phyloP scores from a whole-genome alignment of 2,113 vertebrate genomes.

The Haliaeetus leucogaster region DNA sequence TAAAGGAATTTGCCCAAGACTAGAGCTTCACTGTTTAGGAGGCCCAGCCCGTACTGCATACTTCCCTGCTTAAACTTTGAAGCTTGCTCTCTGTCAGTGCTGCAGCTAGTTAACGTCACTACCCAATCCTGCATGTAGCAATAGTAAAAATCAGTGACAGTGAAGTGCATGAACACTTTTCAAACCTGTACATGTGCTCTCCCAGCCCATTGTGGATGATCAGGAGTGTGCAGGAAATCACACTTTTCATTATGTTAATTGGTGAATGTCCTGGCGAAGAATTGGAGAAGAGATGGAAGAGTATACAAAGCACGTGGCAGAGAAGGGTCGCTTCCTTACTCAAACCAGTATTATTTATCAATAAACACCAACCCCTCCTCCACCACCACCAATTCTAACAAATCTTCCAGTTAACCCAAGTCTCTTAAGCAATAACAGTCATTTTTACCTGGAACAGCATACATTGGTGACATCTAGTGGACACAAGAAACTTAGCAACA shows the following conservation, averaged over 20 bases:
- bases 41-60: too few relatives aligned
- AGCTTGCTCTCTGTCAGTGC: neutral
- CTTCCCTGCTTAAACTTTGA: neutral
- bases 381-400: neutral
- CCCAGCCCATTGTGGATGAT: neutral
- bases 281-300: fast-evolving
- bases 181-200: neutral
- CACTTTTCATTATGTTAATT: fast-evolving
- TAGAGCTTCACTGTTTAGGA: neutral
- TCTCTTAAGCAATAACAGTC: fast-evolving
- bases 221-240: neutral
- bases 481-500: neutral
- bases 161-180: fast-evolving
- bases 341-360: neutral
- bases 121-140: neutral
- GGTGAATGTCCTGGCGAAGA: neutral
- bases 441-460: neutral
- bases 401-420: fast-evolving
- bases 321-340: neutral
- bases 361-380: too few relatives aligned
- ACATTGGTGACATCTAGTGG: slow-evolving; percentile 24
- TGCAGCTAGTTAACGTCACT: too few relatives aligned
- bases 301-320: fast-evolving
- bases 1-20: neutral
- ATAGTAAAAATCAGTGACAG: neutral